Conservation (phyloP, 2,888 invertebrate genomes). For the Branchipolynoe longqiensis region DNA sequence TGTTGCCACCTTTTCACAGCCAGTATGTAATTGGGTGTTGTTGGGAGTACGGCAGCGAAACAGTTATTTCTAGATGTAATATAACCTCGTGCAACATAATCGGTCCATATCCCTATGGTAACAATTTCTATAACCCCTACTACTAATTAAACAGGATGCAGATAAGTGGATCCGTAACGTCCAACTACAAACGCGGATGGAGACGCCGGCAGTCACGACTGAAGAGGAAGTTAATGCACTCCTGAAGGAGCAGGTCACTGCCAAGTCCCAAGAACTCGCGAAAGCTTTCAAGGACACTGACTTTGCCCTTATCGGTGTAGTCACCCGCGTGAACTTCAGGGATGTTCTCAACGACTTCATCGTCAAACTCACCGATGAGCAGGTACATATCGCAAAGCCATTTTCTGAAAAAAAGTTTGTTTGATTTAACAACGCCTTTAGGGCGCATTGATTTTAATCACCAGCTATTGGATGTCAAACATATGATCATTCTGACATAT, state of each 20-base stretch:
- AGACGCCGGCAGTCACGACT: conserved; percentile 68
- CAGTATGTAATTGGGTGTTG: too few species aligned
- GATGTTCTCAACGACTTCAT: conserved; percentile 72
- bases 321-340: conserved; percentile 71
- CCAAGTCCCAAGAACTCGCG: conserved; percentile 72
- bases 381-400: too few species aligned
- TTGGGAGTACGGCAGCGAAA: too few species aligned
- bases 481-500: too few species aligned
- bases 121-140: neutral
- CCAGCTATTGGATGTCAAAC: too few species aligned
- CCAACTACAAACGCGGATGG: conserved; percentile 67
- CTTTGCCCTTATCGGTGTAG: conserved; percentile 78
- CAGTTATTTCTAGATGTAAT: neutral
- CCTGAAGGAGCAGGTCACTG: conserved; percentile 75
- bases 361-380: conserved; percentile 76
- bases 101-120: neutral
- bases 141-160: conserved; percentile 69
- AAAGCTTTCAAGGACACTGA: conserved; percentile 75
- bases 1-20: too few species aligned
- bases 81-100: neutral
- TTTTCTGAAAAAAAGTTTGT: too few species aligned
- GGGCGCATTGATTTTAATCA: too few species aligned
- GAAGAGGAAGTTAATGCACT: conserved; percentile 74
- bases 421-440: too few species aligned
- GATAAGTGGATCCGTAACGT: conserved; percentile 72